phyloP scores from a whole-genome alignment of 2,797 vertebrate genomes.

The Sardinella longiceps region DNA sequence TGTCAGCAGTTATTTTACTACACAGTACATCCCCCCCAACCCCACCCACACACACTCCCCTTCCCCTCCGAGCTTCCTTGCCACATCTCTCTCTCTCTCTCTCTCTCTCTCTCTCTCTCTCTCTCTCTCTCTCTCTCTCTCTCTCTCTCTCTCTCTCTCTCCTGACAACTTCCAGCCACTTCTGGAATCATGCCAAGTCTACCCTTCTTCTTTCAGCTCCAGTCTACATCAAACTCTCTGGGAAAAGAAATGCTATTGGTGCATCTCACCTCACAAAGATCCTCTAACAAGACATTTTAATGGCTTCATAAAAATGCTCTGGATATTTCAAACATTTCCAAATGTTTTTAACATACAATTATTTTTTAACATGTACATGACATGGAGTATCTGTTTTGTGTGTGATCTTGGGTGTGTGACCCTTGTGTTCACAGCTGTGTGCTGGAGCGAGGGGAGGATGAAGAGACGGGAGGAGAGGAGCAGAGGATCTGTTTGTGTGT shows the following conservation, averaged over 20 bases:
- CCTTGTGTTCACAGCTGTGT: too few relatives aligned
- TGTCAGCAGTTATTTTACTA: background rate
- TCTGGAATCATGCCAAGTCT: background rate
- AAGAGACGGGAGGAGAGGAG: too few relatives aligned
- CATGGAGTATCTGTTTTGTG: background rate
- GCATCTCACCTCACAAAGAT: background rate
- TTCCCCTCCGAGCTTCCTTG: too few relatives aligned
- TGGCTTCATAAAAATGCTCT: background rate
- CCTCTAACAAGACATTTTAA: background rate
- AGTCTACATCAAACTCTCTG: constrained; percentile 14
- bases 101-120: too few relatives aligned
- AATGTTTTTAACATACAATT: background rate
- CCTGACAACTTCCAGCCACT: background rate
- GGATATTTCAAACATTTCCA: background rate
- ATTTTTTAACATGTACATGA: background rate
- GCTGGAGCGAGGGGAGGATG: too few relatives aligned
- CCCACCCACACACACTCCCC: too few relatives aligned
- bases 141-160: background rate
- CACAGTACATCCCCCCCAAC: background rate
- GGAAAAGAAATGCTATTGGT: background rate
- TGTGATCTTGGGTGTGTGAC: background rate
- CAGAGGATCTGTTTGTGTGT: too few relatives aligned
- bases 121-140: background rate
- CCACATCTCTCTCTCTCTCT: too few relatives aligned
- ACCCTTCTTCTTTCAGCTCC: background rate